These are phyloP conservation scores for Nothocercus julius DNA, from an alignment of 2,113 vertebrate species.

Conservation along the genomic window DNA sequence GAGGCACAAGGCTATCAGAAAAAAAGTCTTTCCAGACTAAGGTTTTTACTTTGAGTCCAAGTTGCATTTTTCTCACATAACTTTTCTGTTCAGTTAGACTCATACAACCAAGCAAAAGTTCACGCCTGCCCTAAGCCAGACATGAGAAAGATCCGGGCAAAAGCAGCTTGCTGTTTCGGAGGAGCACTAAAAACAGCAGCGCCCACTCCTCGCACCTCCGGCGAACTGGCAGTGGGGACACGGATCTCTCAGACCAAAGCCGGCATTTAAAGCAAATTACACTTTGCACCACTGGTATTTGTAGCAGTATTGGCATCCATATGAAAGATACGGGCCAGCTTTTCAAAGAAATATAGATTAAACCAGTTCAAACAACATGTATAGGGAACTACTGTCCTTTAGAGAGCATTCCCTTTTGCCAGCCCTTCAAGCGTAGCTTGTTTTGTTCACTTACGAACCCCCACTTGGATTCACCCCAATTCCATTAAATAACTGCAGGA, in stretches of 20 bases:
- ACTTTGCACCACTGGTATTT: neutral
- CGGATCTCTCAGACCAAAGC: neutral
- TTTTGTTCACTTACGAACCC: neutral
- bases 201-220: accelerated
- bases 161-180: neutral
- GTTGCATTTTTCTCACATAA: neutral
- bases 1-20: neutral
- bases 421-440: neutral
- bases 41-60: neutral
- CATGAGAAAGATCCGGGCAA: neutral
- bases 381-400: neutral
- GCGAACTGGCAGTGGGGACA: neutral
- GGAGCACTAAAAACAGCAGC: neutral
- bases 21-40: neutral
- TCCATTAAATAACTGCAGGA: neutral
- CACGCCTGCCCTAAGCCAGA: neutral
- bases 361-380: neutral
- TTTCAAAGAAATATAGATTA: neutral
- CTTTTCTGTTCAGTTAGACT: neutral
- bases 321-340: accelerated
- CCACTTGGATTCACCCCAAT: neutral
- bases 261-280: neutral
- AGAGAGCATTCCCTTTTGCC: neutral
- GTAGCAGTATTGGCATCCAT: neutral
- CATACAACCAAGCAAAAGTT: neutral